A percentile compares a stretch with the other conserved stretches of the same genome.
Evolutionary conservation across 2,888 invertebrate species (phyloP).

Genomic region (Andrena trimmerana): DNA sequence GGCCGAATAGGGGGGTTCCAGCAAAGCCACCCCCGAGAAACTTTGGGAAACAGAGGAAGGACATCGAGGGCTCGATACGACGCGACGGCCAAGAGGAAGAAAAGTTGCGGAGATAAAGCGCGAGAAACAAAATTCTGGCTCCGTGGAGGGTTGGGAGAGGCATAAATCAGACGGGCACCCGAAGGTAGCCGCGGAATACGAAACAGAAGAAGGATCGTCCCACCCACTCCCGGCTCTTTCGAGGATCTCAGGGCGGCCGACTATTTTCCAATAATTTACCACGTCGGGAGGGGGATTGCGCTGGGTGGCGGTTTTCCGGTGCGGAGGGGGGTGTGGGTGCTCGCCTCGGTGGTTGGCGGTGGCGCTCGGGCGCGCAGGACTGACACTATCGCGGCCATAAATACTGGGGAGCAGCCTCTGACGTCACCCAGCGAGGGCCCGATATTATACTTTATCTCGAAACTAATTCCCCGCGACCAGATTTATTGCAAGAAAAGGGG

Average conservation of each 20-base stretch:
- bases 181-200: conserved; percentile 77
- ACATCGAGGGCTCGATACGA: conserved; percentile 54
- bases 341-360: conserved; percentile 21
- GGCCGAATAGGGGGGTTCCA: background rate
- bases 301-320: conserved; percentile 68
- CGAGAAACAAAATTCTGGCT: conserved; percentile 59
- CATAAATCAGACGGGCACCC: conserved; percentile 78
- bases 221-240: conserved; percentile 32
- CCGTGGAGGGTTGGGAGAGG: conserved; percentile 43
- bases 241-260: conserved; percentile 74
- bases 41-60: background rate
- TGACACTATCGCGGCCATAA: conserved; percentile 85
- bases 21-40: background rate
- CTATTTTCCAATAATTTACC: conserved; percentile 84
- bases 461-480: conserved; percentile 85
- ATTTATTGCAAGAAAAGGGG: conserved; percentile 84
- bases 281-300: conserved; percentile 38
- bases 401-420: conserved; percentile 83
- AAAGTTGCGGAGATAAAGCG: conserved; percentile 61
- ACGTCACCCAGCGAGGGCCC: conserved; percentile 84
- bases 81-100: conserved; percentile 27
- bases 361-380: conserved; percentile 80
- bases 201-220: conserved; percentile 77
- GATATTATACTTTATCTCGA: conserved; percentile 86
- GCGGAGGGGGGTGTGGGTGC: conserved; percentile 24